Evolutionary conservation across 2,113 vertebrate genomes (phyloP).

Genomic region (Climacteris rufus): DNA sequence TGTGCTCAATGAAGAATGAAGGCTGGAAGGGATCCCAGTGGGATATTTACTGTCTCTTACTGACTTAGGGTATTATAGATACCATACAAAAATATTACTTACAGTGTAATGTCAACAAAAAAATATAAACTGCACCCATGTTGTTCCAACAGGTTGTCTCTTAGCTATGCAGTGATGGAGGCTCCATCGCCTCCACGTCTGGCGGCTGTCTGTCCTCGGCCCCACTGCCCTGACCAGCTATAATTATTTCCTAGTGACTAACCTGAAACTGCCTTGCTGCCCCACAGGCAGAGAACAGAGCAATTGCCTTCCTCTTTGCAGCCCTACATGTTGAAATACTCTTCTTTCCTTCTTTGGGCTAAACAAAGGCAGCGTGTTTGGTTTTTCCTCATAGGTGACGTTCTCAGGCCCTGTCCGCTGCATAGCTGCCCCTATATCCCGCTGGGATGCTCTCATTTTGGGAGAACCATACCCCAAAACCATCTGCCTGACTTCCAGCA

Average conservation of each 20-base stretch:
- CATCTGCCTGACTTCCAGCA: neutral
- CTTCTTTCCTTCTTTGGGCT: neutral
- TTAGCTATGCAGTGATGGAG: neutral
- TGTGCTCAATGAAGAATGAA: neutral
- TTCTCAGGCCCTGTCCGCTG: neutral
- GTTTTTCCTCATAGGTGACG: neutral
- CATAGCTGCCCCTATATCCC: rapidly evolving
- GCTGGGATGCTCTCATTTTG: rapidly evolving
- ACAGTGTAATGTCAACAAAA: neutral
- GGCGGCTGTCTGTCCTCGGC: neutral
- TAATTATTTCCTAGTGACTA: neutral
- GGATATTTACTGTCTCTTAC: neutral
- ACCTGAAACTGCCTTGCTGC: neutral
- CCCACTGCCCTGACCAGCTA: neutral
- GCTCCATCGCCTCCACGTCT: rapidly evolving
- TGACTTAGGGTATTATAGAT: neutral
- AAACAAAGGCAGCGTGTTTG: neutral
- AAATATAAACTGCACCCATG: neutral
- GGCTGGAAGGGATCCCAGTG: neutral
- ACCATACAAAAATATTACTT: neutral
- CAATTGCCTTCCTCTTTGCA: neutral
- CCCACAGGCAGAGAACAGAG: neutral
- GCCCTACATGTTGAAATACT: neutral
- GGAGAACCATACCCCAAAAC: neutral
- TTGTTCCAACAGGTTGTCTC: neutral